Percentiles rank a stretch among this genome's conserved stretches.
These are phyloP conservation scores for Centrocercus urophasianus DNA, from an alignment of 2,113 vertebrate genomes.

Conservation along the genomic window DNA sequence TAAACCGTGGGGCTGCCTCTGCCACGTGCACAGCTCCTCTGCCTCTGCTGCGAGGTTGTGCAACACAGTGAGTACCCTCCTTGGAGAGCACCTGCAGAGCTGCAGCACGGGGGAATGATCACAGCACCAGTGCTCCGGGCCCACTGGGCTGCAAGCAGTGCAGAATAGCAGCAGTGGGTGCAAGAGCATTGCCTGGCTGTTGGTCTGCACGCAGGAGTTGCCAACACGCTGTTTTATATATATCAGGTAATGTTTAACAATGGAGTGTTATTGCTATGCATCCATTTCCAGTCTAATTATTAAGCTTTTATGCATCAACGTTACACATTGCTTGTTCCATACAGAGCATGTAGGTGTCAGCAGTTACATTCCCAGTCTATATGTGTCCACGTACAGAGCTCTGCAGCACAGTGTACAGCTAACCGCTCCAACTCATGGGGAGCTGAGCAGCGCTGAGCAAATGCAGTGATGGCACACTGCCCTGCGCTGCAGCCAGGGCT, in stretches of 20 bases:
- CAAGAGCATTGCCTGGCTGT: not conserved
- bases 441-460: not conserved
- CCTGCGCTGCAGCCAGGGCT: no score
- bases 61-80: not conserved
- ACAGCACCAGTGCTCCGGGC: no score
- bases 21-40: not conserved
- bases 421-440: not conserved
- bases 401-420: rapidly evolving
- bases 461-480: no score
- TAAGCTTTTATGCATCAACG: not conserved
- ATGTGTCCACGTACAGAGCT: not conserved
- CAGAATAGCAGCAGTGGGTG: not conserved
- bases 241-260: not conserved
- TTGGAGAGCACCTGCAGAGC: not conserved
- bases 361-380: not conserved
- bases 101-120: not conserved
- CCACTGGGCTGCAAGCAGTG: no score
- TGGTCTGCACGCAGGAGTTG: not conserved
- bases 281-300: conserved; percentile 16
- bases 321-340: not conserved
- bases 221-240: not conserved
- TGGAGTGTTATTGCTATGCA: conserved; percentile 59
- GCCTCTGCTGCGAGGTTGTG: not conserved
- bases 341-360: not conserved
- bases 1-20: not conserved